Conservation (phyloP, 2,888 invertebrate genomes). For the Antitype chi region DNA sequence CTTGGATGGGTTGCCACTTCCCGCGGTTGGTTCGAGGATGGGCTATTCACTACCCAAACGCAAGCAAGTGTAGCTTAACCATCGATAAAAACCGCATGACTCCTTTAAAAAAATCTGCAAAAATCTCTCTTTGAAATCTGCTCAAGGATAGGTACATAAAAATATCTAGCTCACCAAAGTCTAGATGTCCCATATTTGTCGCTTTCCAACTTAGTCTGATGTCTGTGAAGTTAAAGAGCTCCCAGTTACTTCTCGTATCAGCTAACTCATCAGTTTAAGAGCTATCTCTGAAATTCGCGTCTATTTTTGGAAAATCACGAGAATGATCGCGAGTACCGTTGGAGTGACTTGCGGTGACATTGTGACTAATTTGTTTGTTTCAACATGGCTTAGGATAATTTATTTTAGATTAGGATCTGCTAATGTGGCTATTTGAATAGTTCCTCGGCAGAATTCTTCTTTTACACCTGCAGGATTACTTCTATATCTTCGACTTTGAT, state of each 20-base stretch:
- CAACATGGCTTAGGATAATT: slow-evolving; percentile 45
- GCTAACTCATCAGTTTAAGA: slow-evolving; percentile 34
- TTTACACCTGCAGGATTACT: neutral
- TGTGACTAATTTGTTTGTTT: slow-evolving; percentile 67
- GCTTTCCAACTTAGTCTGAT: slow-evolving; percentile 6
- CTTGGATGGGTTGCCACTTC: too few species aligned
- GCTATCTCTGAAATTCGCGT: slow-evolving; percentile 35
- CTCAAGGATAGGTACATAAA: neutral
- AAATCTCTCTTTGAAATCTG: too few species aligned
- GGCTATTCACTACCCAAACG: too few species aligned
- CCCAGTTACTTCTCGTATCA: slow-evolving; percentile 43
- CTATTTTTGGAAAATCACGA: slow-evolving; percentile 49
- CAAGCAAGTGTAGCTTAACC: too few species aligned
- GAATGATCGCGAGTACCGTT: slow-evolving; percentile 53
- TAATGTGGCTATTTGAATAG: slow-evolving; percentile 27
- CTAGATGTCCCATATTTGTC: neutral
- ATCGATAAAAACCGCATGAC: too few species aligned
- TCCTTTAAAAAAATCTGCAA: too few species aligned
- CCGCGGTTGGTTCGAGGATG: too few species aligned
- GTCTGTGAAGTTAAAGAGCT: slow-evolving; percentile 2
- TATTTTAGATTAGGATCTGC: slow-evolving; percentile 46
- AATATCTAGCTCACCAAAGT: slow-evolving; percentile 11
- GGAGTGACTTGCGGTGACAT: slow-evolving; percentile 57
- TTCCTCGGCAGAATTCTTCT: slow-evolving; percentile 4
- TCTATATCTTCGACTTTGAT: neutral